phyloP scores from a whole-genome alignment of 2,888 invertebrate genomes.

The Dorcus hopei region DNA sequence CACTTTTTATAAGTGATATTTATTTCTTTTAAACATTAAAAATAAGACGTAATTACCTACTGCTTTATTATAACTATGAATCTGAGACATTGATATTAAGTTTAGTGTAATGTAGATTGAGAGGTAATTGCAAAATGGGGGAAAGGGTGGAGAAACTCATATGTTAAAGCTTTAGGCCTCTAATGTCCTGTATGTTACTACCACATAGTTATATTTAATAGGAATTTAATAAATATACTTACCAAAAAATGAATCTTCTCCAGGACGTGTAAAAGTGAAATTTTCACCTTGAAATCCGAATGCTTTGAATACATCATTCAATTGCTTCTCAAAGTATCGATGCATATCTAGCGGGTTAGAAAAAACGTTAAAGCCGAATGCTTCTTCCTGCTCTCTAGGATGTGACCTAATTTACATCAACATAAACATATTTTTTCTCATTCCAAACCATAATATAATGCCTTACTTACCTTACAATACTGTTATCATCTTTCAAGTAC shows the following conservation, averaged over 20 bases:
- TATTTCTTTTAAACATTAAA: too few species aligned
- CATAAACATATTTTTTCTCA: neutral
- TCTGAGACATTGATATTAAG: too few species aligned
- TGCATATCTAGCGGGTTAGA: slow-evolving; percentile 60
- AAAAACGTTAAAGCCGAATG: slow-evolving; percentile 53
- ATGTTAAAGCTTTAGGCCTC: too few species aligned
- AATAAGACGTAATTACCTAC: neutral
- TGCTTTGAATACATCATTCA: slow-evolving; percentile 55
- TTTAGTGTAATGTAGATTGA: too few species aligned
- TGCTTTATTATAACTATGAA: neutral
- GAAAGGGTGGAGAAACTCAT: too few species aligned
- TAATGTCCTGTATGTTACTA: too few species aligned
- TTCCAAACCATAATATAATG: neutral
- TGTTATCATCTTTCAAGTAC: neutral
- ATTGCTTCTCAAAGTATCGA: slow-evolving; percentile 59
- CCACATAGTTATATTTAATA: too few species aligned
- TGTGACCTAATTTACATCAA: slow-evolving; percentile 1
- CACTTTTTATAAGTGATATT: too few species aligned
- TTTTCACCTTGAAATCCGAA: slow-evolving; percentile 40
- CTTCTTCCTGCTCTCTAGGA: slow-evolving; percentile 9
- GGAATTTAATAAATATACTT: slow-evolving; percentile 3
- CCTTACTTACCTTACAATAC: neutral
- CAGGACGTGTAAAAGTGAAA: slow-evolving; percentile 19
- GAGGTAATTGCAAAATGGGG: too few species aligned
- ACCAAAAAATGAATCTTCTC: slow-evolving; percentile 24